These are phyloP conservation scores for Heteromyza rotundicornis DNA, from an alignment of 2,888 invertebrate species.

Conservation along the genomic window DNA sequence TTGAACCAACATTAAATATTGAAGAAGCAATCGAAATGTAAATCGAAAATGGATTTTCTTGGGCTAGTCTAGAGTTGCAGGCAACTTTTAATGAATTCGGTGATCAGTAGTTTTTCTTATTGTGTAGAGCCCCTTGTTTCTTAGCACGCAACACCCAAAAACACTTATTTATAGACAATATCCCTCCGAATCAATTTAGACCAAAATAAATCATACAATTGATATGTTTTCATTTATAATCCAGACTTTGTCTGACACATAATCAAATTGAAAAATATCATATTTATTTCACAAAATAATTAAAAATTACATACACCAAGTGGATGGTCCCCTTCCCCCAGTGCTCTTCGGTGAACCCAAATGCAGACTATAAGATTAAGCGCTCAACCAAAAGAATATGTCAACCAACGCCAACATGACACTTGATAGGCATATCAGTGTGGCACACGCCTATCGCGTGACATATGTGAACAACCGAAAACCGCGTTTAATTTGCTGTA, in stretches of 20 bases:
- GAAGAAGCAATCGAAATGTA: too few species aligned
- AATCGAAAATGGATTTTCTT: too few species aligned
- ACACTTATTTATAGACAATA: background rate
- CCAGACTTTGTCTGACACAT: background rate
- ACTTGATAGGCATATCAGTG: conserved; percentile 19
- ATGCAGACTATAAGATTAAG: background rate
- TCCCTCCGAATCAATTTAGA: background rate
- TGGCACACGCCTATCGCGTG: conserved; percentile 8
- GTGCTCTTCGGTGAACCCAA: background rate
- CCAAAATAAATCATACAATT: background rate
- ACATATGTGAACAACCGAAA: conserved; percentile 4
- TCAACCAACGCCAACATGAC: conserved; percentile 6
- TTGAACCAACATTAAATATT: too few species aligned
- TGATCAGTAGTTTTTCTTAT: background rate
- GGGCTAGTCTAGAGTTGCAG: too few species aligned
- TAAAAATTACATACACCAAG: background rate
- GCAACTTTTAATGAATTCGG: too few species aligned
- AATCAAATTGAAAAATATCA: background rate
- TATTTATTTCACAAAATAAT: too few species aligned
- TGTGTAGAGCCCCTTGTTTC: too few species aligned
- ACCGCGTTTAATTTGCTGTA: conserved; percentile 32
- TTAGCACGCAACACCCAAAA: too few species aligned
- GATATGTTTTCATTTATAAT: background rate
- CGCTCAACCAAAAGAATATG: background rate
- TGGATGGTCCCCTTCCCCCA: background rate